Evolutionary conservation across 64 coral and sea anemone genomes (phyloP).

Genomic region (Cladopsammia gracilis): DNA sequence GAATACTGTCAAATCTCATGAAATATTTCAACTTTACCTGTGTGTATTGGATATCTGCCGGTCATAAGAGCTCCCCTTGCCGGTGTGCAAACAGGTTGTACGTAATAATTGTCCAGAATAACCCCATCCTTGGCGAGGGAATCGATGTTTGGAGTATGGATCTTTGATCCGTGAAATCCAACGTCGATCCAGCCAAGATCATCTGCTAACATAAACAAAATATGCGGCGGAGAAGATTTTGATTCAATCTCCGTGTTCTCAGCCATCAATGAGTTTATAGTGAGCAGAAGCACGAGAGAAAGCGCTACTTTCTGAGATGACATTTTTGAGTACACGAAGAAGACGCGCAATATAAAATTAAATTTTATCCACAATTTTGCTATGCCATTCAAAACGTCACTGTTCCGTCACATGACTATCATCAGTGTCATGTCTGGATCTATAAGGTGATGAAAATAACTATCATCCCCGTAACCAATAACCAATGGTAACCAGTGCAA

Average conservation of each 20-base stretch:
- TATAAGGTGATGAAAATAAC: no score
- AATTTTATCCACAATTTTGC: no score
- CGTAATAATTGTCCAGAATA: slow-evolving; percentile 42
- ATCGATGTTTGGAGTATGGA: slow-evolving; percentile 43
- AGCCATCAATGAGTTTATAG: not conserved
- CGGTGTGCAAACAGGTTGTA: slow-evolving; percentile 51
- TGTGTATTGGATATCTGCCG: slow-evolving; percentile 31
- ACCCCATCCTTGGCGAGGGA: slow-evolving; percentile 31
- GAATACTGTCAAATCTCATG: no score
- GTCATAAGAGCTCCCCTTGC: slow-evolving; percentile 41
- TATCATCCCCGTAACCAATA: no score
- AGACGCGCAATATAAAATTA: no score
- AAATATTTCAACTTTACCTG: not conserved
- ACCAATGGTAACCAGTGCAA: no score
- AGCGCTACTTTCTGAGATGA: not conserved
- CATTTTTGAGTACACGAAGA: no score
- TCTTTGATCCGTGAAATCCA: slow-evolving; percentile 41
- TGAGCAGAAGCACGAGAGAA: not conserved
- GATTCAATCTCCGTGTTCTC: no score
- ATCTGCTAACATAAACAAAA: slow-evolving; percentile 36
- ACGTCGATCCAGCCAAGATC: slow-evolving; percentile 60
- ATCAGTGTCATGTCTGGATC: no score
- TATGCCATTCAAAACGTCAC: no score
- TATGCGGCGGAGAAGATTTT: slow-evolving; percentile 25
- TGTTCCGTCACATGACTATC: no score